These are phyloP conservation scores for Habrosyne pyritoides DNA, from an alignment of 2,888 invertebrate species.

Conservation along the genomic window DNA sequence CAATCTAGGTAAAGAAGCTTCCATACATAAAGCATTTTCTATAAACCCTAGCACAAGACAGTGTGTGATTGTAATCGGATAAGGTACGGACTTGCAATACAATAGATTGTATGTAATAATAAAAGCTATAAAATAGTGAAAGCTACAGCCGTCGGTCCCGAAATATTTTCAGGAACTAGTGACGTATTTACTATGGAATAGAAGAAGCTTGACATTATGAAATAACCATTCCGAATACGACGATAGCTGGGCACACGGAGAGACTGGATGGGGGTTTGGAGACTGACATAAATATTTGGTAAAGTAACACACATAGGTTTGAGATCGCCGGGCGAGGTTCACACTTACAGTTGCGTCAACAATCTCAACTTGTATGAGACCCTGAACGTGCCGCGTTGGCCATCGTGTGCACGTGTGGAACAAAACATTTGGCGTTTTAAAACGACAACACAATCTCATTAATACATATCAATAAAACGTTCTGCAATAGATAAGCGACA, in stretches of 20 bases:
- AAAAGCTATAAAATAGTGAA: conserved; percentile 25
- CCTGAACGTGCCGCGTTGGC: conserved; percentile 70
- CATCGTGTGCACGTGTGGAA: conserved; percentile 77
- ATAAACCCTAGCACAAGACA: conserved; percentile 31
- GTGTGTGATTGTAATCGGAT: conserved; percentile 21
- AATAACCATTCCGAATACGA: conserved; percentile 63
- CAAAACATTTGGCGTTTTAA: conserved; percentile 69
- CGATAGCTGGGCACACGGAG: conserved; percentile 71
- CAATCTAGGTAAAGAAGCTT: conserved; percentile 11
- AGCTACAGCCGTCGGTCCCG: conserved; percentile 18
- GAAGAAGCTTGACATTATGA: conserved; percentile 48
- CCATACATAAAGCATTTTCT: conserved; percentile 11
- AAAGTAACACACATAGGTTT: conserved; percentile 76
- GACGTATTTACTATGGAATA: conserved; percentile 38
- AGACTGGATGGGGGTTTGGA: conserved; percentile 58
- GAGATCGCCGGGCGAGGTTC: conserved; percentile 64
- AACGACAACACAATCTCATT: conserved; percentile 41
- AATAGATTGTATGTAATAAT: conserved; percentile 24
- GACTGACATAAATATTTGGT: conserved; percentile 65
- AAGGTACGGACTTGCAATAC: conserved; percentile 20
- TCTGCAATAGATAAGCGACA: conserved; percentile 57
- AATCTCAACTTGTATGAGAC: conserved; percentile 81
- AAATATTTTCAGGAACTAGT: neutral
- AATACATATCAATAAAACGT: conserved; percentile 28
- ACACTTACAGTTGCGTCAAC: conserved; percentile 84